These are phyloP conservation scores for Siniperca knerii DNA, from an alignment of 2,113 vertebrate genomes.

Conservation along the genomic window DNA sequence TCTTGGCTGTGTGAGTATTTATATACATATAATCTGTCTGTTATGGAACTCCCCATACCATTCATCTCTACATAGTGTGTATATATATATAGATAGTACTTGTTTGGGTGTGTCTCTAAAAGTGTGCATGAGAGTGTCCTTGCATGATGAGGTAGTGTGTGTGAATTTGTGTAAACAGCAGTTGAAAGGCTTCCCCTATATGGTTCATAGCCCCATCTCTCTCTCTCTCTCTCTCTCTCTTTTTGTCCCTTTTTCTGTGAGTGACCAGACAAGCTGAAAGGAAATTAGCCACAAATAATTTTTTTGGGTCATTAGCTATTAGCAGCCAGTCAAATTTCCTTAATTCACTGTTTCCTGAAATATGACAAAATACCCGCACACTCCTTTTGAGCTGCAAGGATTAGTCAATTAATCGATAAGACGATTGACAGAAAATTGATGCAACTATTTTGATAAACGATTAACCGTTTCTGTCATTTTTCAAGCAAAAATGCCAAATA, in stretches of 20 bases:
- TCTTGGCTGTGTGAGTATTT: conserved; percentile 25
- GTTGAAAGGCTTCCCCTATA: conserved; percentile 31
- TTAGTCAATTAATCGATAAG: not conserved
- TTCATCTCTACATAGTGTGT: conserved; percentile 22
- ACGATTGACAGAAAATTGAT: not conserved
- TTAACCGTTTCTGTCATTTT: too few relatives aligned
- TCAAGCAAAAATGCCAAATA: too few relatives aligned
- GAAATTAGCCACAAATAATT: not conserved
- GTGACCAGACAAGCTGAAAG: not conserved
- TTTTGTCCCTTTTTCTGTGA: not conserved
- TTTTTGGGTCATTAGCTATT: too few relatives aligned
- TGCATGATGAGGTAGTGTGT: conserved; percentile 2
- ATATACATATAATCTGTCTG: conserved; percentile 17
- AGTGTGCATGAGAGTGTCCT: conserved; percentile 10
- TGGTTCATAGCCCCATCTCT: not conserved
- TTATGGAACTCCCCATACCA: conserved; percentile 8
- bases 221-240: not conserved
- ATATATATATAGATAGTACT: not conserved
- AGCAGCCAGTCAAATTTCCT: not conserved
- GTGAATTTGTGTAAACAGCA: conserved; percentile 38
- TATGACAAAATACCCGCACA: not conserved
- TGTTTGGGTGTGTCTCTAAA: conserved; percentile 4
- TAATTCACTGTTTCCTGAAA: not conserved
- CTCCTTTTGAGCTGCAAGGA: not conserved
- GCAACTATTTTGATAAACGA: too few relatives aligned